phyloP scores from a whole-genome alignment of 2,797 vertebrate species.

The Clarias laeviceps region DNA sequence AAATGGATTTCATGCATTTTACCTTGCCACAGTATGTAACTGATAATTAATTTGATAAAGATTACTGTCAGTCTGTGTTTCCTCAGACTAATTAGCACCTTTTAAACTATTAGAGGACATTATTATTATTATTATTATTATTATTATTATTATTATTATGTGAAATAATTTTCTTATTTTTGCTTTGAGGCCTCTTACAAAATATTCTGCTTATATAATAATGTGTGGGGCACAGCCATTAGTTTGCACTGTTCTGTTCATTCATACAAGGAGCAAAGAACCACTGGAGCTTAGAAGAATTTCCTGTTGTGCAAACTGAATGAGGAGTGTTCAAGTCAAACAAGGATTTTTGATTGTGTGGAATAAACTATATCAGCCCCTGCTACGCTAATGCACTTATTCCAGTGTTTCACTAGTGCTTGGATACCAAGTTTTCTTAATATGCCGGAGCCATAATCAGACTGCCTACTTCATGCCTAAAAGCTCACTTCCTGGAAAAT shows the following conservation, averaged over 20 bases:
- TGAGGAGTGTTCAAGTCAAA: too few relatives aligned
- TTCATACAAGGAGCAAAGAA: neutral
- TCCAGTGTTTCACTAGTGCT: too few relatives aligned
- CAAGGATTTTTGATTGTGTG: too few relatives aligned
- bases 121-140: too few relatives aligned
- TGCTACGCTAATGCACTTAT: too few relatives aligned
- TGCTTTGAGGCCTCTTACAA: neutral
- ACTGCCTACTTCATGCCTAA: too few relatives aligned
- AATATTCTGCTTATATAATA: neutral
- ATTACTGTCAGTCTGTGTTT: neutral
- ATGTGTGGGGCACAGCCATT: neutral
- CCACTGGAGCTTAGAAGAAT: neutral
- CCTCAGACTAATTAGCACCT: neutral
- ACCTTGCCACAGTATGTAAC: neutral
- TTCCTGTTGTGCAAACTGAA: neutral
- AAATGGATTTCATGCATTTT: neutral
- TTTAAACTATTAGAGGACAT: neutral
- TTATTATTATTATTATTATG: too few relatives aligned
- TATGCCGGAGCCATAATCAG: too few relatives aligned
- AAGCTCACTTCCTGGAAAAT: too few relatives aligned
- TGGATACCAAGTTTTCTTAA: too few relatives aligned
- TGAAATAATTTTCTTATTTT: neutral
- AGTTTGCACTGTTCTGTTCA: neutral
- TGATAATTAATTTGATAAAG: neutral
- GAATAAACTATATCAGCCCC: too few relatives aligned